A percentile compares a stretch with the other conserved stretches of the same genome.
Conservation (phyloP, 2,797 vertebrate genomes). For the Discoglossus pictus region DNA sequence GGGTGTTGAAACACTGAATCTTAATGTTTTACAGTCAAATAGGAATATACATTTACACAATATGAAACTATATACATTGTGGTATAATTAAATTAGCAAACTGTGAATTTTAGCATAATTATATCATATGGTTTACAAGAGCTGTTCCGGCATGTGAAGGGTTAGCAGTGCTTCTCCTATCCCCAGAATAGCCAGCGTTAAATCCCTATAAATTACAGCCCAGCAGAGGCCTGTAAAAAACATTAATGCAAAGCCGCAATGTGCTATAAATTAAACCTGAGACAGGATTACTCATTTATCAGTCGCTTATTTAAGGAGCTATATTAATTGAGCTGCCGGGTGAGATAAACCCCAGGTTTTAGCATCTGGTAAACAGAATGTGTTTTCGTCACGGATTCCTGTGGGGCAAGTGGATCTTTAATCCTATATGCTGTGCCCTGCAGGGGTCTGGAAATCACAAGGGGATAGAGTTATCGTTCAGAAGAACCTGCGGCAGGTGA, state of each 20-base stretch:
- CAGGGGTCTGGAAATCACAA: neutral
- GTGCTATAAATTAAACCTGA: slow-evolving; percentile 13
- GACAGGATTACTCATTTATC: slow-evolving; percentile 17
- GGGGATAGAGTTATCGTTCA: neutral
- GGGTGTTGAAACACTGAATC: too few species aligned
- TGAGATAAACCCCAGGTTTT: slow-evolving; percentile 39
- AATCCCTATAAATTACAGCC: slow-evolving; percentile 1
- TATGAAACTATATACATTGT: too few species aligned
- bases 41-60: too few species aligned
- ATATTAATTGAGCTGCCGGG: slow-evolving; percentile 18
- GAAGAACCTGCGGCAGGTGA: neutral
- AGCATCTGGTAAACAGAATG: slow-evolving; percentile 3
- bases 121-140: neutral
- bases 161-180: neutral
- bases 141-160: neutral
- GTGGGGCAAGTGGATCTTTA: neutral
- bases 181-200: neutral
- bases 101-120: too few species aligned
- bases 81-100: too few species aligned
- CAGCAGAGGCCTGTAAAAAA: slow-evolving; percentile 3
- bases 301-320: slow-evolving; percentile 2
- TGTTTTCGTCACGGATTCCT: neutral
- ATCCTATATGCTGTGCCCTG: neutral
- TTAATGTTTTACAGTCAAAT: too few species aligned
- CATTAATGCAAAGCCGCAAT: slow-evolving; percentile 5